A percentile compares a stretch with the other conserved stretches of the same genome.
Conservation (phyloP, 1,140 invertebrate species). For the Caenorhabditis latens region DNA sequence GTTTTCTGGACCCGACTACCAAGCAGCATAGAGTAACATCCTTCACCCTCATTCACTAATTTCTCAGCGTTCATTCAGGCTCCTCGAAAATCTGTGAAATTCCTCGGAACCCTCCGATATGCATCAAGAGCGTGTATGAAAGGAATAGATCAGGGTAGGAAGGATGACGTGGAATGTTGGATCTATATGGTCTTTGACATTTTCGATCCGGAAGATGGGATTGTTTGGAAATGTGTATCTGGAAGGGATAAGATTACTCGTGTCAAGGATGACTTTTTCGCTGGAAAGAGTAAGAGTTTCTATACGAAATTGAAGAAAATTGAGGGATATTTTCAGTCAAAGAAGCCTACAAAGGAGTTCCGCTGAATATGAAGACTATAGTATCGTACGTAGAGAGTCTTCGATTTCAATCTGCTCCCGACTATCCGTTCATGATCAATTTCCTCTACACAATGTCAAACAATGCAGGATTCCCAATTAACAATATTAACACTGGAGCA, state of each 20-base stretch:
- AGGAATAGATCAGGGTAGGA: conserved; percentile 48
- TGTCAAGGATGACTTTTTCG: conserved; percentile 44
- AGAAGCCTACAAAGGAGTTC: background rate
- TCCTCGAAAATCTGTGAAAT: conserved; percentile 32
- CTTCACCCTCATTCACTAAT: background rate
- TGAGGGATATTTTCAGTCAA: background rate
- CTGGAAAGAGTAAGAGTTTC: background rate
- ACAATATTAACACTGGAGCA: background rate
- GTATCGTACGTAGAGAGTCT: background rate
- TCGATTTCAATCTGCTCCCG: conserved; percentile 5
- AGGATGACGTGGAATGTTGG: conserved; percentile 61
- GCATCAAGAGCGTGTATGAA: conserved; percentile 48
- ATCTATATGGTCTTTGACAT: conserved; percentile 58
- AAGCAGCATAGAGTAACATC: background rate
- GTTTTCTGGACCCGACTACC: background rate
- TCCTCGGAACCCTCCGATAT: conserved; percentile 55
- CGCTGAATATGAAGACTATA: background rate
- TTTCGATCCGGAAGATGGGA: conserved; percentile 42
- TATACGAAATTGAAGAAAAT: background rate
- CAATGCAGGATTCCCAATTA: conserved; percentile 2
- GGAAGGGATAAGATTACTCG: conserved; percentile 6
- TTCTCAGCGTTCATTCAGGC: background rate
- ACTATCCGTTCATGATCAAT: background rate
- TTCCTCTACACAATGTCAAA: background rate
- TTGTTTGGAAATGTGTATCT: conserved; percentile 35